A percentile compares a stretch with the other conserved stretches of the same genome.
These are phyloP conservation scores for Kobus ellipsiprymnus DNA, from an alignment of 2,113 vertebrate genomes.

Conservation along the genomic window DNA sequence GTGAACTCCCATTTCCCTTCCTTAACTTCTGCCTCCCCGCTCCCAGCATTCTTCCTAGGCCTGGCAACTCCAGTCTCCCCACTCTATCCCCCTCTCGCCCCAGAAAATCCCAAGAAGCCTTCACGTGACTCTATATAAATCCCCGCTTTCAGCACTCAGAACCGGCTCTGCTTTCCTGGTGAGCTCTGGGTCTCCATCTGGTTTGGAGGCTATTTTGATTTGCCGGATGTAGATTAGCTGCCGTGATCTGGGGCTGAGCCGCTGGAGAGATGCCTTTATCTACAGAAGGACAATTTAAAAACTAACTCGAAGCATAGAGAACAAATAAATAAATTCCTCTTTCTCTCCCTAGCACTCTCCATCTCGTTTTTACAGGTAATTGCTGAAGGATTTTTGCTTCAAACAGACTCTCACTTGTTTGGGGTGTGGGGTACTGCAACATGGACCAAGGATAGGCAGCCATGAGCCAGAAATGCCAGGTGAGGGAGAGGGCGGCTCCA, in stretches of 20 bases:
- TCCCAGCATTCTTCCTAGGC: background rate
- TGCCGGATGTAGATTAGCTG: constrained; percentile 30
- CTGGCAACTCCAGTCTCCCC: background rate
- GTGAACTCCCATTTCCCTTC: background rate
- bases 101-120: constrained; percentile 47
- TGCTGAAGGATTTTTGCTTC: constrained; percentile 51
- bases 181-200: constrained; percentile 59
- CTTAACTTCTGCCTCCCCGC: background rate
- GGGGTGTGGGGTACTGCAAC: background rate
- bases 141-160: background rate
- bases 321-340: constrained; percentile 66
- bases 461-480: background rate
- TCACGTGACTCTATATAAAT: constrained; percentile 45
- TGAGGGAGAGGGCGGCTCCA: background rate
- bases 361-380: constrained; percentile 68
- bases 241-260: constrained; percentile 30
- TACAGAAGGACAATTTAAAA: constrained; percentile 61
- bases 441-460: background rate
- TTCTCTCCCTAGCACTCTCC: constrained; percentile 25
- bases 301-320: constrained; percentile 60
- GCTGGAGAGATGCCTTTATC: constrained; percentile 36
- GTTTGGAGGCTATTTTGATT: constrained; percentile 56
- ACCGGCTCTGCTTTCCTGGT: constrained; percentile 10
- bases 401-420: constrained; percentile 47
- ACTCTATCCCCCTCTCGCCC: background rate